Conservation (phyloP, 2,888 invertebrate species). For the Drosophila koepferae region DNA sequence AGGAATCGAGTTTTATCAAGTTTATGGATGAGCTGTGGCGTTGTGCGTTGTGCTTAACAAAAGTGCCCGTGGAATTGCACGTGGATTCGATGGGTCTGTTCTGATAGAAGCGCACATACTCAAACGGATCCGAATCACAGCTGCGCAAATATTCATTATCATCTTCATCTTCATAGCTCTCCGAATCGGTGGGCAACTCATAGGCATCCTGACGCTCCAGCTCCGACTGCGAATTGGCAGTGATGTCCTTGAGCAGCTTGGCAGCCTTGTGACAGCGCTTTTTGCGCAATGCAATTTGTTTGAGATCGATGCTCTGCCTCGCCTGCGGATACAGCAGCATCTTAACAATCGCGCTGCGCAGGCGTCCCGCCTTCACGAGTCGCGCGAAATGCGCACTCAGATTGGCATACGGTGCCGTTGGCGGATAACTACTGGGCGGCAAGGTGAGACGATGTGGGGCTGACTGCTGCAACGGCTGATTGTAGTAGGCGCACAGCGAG, state of each 20-base stretch:
- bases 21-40: slow-evolving; percentile 82
- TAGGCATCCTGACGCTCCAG: slow-evolving; percentile 87
- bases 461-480: slow-evolving; percentile 24
- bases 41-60: slow-evolving; percentile 86
- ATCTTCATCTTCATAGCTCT: slow-evolving; percentile 84
- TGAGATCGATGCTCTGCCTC: slow-evolving; percentile 86
- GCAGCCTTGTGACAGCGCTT: slow-evolving; percentile 84
- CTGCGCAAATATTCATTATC: slow-evolving; percentile 81
- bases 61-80: slow-evolving; percentile 85
- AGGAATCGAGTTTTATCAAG: slow-evolving; percentile 80
- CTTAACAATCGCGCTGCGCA: slow-evolving; percentile 90
- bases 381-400: slow-evolving; percentile 91
- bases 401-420: slow-evolving; percentile 91
- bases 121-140: slow-evolving; percentile 87
- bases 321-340: slow-evolving; percentile 90
- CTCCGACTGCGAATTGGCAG: slow-evolving; percentile 76
- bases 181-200: slow-evolving; percentile 85
- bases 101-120: slow-evolving; percentile 89
- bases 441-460: slow-evolving; percentile 85
- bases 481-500: slow-evolving; percentile 86
- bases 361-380: slow-evolving; percentile 90
- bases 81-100: slow-evolving; percentile 82
- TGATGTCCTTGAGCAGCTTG: slow-evolving; percentile 84
- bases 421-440: slow-evolving; percentile 91
- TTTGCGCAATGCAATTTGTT: slow-evolving; percentile 86